A percentile compares a stretch with the other conserved stretches of the same genome.
Conservation (phyloP, 2,888 invertebrate species). For the Ochropleura plecta region DNA sequence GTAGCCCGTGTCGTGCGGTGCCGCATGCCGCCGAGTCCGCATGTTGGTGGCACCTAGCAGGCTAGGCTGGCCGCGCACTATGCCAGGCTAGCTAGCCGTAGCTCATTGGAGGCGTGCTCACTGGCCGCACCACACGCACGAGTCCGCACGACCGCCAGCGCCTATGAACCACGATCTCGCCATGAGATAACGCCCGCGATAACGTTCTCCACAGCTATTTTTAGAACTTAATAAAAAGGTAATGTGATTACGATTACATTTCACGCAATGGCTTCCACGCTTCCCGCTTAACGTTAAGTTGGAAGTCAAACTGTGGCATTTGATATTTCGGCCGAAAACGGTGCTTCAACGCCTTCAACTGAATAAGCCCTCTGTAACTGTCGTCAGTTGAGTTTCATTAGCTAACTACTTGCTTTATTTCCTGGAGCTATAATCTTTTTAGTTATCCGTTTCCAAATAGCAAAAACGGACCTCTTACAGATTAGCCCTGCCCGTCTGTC, state of each 20-base stretch:
- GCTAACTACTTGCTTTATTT: slow-evolving; percentile 47
- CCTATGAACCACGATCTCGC: slow-evolving; percentile 79
- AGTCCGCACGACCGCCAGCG: slow-evolving; percentile 65
- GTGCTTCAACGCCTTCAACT: slow-evolving; percentile 1
- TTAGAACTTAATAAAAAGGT: slow-evolving; percentile 88
- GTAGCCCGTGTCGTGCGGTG: slow-evolving; percentile 54
- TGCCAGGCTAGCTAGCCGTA: slow-evolving; percentile 47
- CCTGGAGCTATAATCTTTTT: slow-evolving; percentile 47
- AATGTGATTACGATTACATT: slow-evolving; percentile 81
- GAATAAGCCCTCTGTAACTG: slow-evolving; percentile 28
- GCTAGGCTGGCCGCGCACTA: slow-evolving; percentile 48
- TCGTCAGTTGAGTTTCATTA: slow-evolving; percentile 47
- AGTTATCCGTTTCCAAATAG: neutral
- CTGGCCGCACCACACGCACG: slow-evolving; percentile 61
- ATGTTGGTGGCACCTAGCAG: slow-evolving; percentile 51
- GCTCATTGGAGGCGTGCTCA: slow-evolving; percentile 61
- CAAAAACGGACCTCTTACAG: too few species aligned
- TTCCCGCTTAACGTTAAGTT: slow-evolving; percentile 42
- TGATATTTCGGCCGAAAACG: slow-evolving; percentile 32
- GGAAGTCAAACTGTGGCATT: slow-evolving; percentile 15
- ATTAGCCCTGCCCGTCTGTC: too few species aligned
- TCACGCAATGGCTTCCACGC: slow-evolving; percentile 68
- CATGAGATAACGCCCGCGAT: slow-evolving; percentile 88
- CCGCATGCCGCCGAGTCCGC: slow-evolving; percentile 36
- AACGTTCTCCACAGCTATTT: slow-evolving; percentile 85